These are phyloP conservation scores for Leuctra nigra DNA, from an alignment of 2,888 invertebrate genomes.

Conservation along the genomic window DNA sequence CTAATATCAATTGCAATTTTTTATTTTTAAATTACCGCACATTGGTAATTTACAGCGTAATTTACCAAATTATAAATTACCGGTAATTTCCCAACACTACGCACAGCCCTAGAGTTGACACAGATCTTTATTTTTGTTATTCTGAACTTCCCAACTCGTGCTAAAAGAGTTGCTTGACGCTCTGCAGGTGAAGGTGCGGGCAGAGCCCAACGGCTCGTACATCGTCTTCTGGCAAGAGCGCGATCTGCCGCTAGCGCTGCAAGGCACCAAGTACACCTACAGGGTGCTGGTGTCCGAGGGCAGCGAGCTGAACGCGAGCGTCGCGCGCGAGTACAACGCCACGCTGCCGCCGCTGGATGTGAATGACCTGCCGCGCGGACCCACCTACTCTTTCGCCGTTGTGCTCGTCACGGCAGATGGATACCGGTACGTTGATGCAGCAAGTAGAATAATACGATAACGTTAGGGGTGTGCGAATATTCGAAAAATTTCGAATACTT, in stretches of 20 bases:
- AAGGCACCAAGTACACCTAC: constrained; percentile 18
- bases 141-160: not conserved
- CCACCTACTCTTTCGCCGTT: constrained; percentile 57
- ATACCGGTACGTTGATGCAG: no score
- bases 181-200: constrained; percentile 50
- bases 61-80: no score
- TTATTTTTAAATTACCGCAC: no score
- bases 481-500: no score
- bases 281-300: constrained; percentile 54
- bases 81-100: no score
- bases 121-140: no score
- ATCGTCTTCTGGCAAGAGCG: constrained; percentile 59
- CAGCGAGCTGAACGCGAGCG: constrained; percentile 43
- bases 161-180: not conserved
- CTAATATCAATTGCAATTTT: no score
- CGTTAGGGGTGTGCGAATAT: no score
- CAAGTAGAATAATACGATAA: no score
- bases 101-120: no score
- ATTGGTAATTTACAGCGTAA: no score
- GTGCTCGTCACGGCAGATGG: constrained; percentile 53
- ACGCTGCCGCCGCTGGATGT: constrained; percentile 51
- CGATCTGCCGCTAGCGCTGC: constrained; percentile 30
- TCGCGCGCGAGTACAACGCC: constrained; percentile 40
- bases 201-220: constrained; percentile 54
- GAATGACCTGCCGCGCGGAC: constrained; percentile 44